Evolutionary conservation across 2,888 invertebrate species (phyloP), one percentile per base, ranked within the genome.

Genomic region (Acanthosepion lycidas): DNA sequence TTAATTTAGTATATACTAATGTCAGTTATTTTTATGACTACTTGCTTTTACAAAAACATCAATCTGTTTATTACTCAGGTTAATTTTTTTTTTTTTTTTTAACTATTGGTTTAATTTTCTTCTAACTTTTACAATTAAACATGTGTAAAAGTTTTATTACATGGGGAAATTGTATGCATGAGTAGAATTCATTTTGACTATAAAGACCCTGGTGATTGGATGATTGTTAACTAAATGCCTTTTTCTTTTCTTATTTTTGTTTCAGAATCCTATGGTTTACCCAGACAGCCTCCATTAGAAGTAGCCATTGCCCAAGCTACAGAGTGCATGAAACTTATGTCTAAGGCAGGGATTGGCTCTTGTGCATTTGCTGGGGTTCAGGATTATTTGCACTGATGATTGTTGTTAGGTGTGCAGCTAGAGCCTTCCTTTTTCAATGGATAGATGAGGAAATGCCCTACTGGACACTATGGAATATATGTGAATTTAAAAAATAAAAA

Each of bases 291-390:
- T 94, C 99, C 99, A 55, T 98, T 99, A 97, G 99, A 99, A 98
- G 98, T 99, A 97, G 98, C 99, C 97, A 98, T 99, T 97, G 98
- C 98, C 96, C 99, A 99, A 98, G 98, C 99, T 96, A 98, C 98
- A 97, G 98, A 99, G 97, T 98, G 99, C 97, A 98, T 99, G 97
- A 98, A 98, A 96, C 98, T 99, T 97, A 99, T 99, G 99, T 98
- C 99, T 96, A 98, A 98, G 97, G 98, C 98, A 96, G 99, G 99
- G 95, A 98, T 99, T 96, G 99, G 99, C 97, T 98, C 99, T 95
- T 99, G 99, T 98, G 99, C 99, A 97, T 99, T 99, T 98, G 99
- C 99, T 97, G 98, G 98, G 98, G 98, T 99, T 97, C 98, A 98
- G 97, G 98, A 97, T 95, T 97, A 97, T 95, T 96, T 97, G 55